Percentiles rank a stretch among this genome's conserved stretches.
Conservation (phyloP, 1,140 invertebrate species). For the Dendroctonus valens region DNA sequence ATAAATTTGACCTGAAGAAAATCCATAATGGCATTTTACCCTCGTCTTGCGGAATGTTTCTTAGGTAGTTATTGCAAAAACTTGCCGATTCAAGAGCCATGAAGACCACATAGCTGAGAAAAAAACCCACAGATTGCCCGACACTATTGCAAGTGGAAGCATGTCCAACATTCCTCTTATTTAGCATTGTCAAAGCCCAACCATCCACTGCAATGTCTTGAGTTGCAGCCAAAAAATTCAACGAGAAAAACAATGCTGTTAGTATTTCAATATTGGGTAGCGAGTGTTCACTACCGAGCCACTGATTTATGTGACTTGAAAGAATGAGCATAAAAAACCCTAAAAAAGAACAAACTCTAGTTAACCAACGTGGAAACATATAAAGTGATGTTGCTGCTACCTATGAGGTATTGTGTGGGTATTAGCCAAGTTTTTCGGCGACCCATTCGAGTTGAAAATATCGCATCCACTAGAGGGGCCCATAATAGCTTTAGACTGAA, state of each 20-base stretch:
- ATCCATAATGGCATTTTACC: constrained; percentile 48
- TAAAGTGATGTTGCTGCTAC: constrained; percentile 42
- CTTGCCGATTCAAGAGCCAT: constrained; percentile 94
- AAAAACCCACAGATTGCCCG: constrained; percentile 97
- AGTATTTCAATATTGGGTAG: constrained; percentile 79
- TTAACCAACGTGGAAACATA: not conserved
- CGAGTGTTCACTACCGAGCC: constrained; percentile 66
- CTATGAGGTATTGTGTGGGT: constrained; percentile 84
- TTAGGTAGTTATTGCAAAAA: constrained; percentile 93
- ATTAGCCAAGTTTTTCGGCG: constrained; percentile 97
- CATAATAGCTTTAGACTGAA: constrained; percentile 96
- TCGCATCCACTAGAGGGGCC: constrained; percentile 96
- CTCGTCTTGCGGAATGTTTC: constrained; percentile 65
- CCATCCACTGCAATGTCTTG: constrained; percentile 99
- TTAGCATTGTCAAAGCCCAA: constrained; percentile 98
- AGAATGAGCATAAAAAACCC: constrained; percentile 83
- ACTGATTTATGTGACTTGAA: constrained; percentile 69
- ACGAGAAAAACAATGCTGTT: constrained; percentile 83
- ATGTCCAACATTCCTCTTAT: constrained; percentile 95
- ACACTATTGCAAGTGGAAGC: constrained; percentile 98
- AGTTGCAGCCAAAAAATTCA: constrained; percentile 96
- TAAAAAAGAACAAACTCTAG: constrained; percentile 43
- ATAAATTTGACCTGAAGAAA: not conserved
- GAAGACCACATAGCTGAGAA: constrained; percentile 96
- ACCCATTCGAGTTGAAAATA: constrained; percentile 82